Evolutionary conservation across 2,888 invertebrate species (phyloP), one percentile per base, ranked within the genome.

Genomic region (Tenthredo livida): DNA sequence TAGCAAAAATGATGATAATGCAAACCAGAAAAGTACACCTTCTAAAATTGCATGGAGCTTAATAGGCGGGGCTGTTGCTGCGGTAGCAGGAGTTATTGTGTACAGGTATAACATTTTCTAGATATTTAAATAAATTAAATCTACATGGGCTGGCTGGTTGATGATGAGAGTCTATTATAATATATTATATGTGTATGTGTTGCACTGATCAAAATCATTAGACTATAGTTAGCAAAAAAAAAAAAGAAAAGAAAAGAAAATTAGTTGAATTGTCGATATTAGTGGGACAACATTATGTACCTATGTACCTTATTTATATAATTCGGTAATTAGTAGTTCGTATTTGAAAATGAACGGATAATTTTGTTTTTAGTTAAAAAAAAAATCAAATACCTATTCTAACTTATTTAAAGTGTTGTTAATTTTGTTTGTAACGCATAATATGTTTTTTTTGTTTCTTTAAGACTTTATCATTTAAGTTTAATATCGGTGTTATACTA

Each of bases 11-110:
- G 58, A 78, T 43, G 67, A 43, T 47, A 25, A 40, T 75, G 65
- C 73, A 87, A 85, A 67, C 54, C 86, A 85, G 33, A 89, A 87
- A 70, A 90, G 87, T 67, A 94, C 77, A 25, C 85, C 88, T n/a
- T 90, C 89, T 94, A 94, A 95, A 91, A 90, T 95, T 70, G 92
- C 95, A 70, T 96, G 96, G 96, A 96, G 96, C 85, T 95, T 97
- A 21, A 93, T 97, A 87, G 94, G 97, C 85, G 95, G 96, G 80
- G 95, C 96, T 78, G 93, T 96, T 84, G 94, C 96, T 83, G 96
- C 97, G 88, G 96, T 97, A 85, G 95, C 96, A 85, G 97, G 97
- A 87, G 95, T 97, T 84, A 95, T 97, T 82, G 96, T 96, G 85
- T 97, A 97, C 93, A 95, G 96, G 91, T 96, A 97, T 94, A 96